Evolutionary conservation across 2,888 invertebrate species (phyloP).

Genomic region (Folsomia candida): DNA sequence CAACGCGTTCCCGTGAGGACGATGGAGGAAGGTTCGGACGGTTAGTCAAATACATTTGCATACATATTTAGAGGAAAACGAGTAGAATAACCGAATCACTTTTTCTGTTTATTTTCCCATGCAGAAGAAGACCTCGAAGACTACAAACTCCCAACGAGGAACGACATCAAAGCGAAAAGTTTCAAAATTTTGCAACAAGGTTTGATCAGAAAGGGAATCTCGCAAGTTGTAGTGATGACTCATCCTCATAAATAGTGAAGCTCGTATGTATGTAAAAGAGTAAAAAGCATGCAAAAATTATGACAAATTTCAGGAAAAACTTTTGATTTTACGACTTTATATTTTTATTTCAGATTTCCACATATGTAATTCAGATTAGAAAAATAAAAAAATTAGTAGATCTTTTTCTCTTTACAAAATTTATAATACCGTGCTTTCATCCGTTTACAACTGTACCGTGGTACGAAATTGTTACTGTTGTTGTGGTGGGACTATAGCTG

Average conservation of each 20-base stretch:
- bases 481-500: too few species aligned
- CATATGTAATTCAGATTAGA: too few species aligned
- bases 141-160: conserved; percentile 29
- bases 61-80: too few species aligned
- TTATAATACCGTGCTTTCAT: conserved; percentile 20
- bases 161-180: conserved; percentile 35
- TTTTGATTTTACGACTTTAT: too few species aligned
- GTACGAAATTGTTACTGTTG: background rate
- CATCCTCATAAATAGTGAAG: too few species aligned
- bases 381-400: background rate
- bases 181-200: conserved; percentile 25
- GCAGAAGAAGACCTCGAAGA: conserved; percentile 34
- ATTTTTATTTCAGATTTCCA: too few species aligned
- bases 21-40: background rate
- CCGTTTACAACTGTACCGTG: background rate
- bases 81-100: too few species aligned
- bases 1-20: background rate
- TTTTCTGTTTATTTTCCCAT: too few species aligned
- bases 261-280: too few species aligned
- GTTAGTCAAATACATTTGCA: background rate
- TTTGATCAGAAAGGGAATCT: conserved; percentile 20
- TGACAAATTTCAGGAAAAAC: too few species aligned
- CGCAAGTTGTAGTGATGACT: too few species aligned
- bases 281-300: too few species aligned
- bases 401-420: background rate